Base-by-base conservation (phyloP, 2,113 vertebrate genomes). In the Colossoma macropomum region DNA sequence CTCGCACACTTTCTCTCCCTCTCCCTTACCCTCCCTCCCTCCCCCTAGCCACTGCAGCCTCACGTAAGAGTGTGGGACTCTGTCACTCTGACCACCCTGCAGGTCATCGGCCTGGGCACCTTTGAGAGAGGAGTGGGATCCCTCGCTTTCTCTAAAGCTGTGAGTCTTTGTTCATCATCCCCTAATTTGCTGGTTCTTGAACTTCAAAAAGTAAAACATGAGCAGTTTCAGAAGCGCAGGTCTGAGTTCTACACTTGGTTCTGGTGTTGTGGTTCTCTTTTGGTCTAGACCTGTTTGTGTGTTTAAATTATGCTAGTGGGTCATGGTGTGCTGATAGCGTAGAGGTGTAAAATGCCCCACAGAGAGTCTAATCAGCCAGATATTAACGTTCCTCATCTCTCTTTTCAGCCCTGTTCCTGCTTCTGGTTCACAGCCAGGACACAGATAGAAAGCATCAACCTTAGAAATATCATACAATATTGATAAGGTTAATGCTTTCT, bases 31-130 rank as follows among this genome's bases (percentile, higher is more conserved):
- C 52, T 41, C 9, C 25, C 28, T 41, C 34, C 17, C 17, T 63
- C 28, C 32, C 38, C 10, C 0, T 92, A 99, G 98, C 94, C 96
- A 21, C 89, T 99, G 73, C 96, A 97, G 89, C 97, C 98, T 77
- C 97, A 99, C 60, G 97, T 99, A 4, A 95, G 97, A 80, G 93
- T 99, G 50, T 99, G 98, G 98, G 98, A 99, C 93, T 98, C 97
- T 1, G 96, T 98, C 87, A 97, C 95, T 90, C 93, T 99, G 54
- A 88, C 90, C 63, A 99, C 97, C 0, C 93, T 96, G 88, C 97
- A 98, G 86, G 88, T 99, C 34, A 90, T 99, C 1, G 98, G 98
- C 71, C 91, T 97, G 38, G 97, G 97, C 71, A 98, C 96, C 8
- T 99, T 99, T 2, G 98, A 99, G 84, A 95, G 98, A 82, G 98